Evolutionary conservation across 2,113 vertebrate genomes (phyloP), one percentile per base, ranked within the genome.

Genomic region (Sylvia atricapilla): DNA sequence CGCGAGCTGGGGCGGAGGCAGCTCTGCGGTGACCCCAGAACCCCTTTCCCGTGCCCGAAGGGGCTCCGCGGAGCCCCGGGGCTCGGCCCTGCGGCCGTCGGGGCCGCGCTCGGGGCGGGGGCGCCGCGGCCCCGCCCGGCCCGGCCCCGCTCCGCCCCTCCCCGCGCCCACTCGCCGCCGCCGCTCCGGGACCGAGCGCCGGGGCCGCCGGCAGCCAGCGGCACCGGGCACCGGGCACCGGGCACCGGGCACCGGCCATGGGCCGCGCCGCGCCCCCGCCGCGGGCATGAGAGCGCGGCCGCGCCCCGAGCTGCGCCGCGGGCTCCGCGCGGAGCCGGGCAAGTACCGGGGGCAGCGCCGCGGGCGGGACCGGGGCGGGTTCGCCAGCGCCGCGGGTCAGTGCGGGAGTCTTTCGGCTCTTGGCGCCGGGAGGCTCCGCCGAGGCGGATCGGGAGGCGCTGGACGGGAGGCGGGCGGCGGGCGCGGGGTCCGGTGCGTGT

Each of bases 251-350:
- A 35, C 56, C 56, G 56, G 35, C 47, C 82, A 80, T 80, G 89
- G 5, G n/a, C 67, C 20, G 23, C 25, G 15, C 68, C 63, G 63
- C 64, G 58, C 43, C 39, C 28, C 16, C 23, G 44, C 67, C 49
- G 75, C 50, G 89, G 96, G 73, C 56, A 97, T 97, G 97, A 96
- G 66, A 88, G 70, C 84, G 58, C 95, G 86, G 53, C 95, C 93
- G 95, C 70, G n/a, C 33, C 60, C 75, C 49, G 73, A 44, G 59
- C 75, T 85, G 94, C 73, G 27, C 35, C 59, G 35, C 43, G 75
- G 53, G 74, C 81, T 81, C 91, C 62, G 79, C 85, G 37, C 13
- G 76, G 72, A 90, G 95, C 74, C 96, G 96, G 97, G 97, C 94
- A 70, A 87, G 97, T 96, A 80, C 56, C 33, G 50, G 10, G 58